These are phyloP conservation scores for Frankliniella intonsa DNA, from an alignment of 2,888 invertebrate genomes.

Conservation along the genomic window DNA sequence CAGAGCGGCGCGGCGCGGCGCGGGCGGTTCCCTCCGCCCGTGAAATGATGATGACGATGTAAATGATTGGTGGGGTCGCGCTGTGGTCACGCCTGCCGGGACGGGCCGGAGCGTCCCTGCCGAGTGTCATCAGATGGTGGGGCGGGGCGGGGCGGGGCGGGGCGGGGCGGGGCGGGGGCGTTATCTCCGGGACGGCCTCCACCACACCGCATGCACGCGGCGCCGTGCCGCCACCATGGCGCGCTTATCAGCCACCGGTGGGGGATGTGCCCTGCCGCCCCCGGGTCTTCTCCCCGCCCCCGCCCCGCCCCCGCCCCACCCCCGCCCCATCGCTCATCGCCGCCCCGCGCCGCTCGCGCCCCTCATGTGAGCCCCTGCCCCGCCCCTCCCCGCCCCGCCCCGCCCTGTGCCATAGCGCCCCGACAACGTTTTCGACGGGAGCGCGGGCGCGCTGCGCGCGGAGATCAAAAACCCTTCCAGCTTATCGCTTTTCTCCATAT, in stretches of 20 bases:
- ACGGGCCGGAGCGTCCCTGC: no score
- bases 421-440: conserved; percentile 5
- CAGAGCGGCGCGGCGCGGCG: no score
- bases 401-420: background rate
- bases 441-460: background rate
- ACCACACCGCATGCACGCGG: background rate
- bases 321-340: background rate
- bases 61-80: no score
- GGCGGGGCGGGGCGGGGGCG: background rate
- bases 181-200: background rate
- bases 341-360: background rate
- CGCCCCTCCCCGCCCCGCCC: background rate
- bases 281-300: background rate
- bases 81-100: no score
- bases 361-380: background rate
- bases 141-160: background rate
- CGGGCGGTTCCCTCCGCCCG: no score
- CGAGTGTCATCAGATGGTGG: background rate
- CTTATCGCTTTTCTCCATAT: background rate
- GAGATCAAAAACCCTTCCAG: conserved; percentile 12
- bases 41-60: no score
- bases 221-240: background rate
- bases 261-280: background rate
- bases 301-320: background rate
- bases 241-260: conserved; percentile 19